Conservation (phyloP, 1,140 invertebrate species). For the Sesamia nonagrioides region DNA sequence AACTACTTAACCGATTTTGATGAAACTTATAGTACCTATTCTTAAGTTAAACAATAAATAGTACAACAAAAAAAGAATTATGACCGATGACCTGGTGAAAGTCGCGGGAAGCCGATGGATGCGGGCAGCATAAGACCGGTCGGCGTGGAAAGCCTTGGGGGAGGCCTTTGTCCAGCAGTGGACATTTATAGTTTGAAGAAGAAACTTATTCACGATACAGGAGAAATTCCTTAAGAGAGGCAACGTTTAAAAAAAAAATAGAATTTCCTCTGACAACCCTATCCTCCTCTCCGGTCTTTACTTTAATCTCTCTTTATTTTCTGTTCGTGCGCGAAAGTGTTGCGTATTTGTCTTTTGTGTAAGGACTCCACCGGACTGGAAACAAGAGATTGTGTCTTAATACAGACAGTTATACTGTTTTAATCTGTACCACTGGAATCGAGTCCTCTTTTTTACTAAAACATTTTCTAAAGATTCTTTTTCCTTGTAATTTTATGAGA, state of each 20-base stretch:
- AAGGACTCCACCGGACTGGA: constrained; percentile 66
- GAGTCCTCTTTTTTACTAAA: not conserved
- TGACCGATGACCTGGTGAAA: no score
- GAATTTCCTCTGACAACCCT: constrained; percentile 10
- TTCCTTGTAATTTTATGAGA: not conserved
- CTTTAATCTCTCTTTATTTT: constrained; percentile 80
- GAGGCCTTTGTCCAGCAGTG: no score
- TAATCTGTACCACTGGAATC: constrained; percentile 40
- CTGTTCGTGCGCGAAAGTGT: constrained; percentile 67
- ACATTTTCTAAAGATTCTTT: not conserved
- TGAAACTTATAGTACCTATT: no score
- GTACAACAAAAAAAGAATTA: no score
- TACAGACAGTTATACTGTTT: constrained; percentile 46
- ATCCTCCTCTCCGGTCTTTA: constrained; percentile 57
- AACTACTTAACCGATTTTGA: no score
- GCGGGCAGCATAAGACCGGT: no score
- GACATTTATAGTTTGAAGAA: no score
- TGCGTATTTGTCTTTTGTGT: constrained; percentile 77
- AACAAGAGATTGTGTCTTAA: constrained; percentile 57
- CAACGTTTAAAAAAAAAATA: not conserved
- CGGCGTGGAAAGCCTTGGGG: no score
- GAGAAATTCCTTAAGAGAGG: not conserved
- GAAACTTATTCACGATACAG: no score
- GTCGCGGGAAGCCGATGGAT: no score
- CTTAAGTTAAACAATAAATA: no score